Evolutionary conservation across 2,113 vertebrate species (phyloP).

Genomic region (Spilogale gracilis): DNA sequence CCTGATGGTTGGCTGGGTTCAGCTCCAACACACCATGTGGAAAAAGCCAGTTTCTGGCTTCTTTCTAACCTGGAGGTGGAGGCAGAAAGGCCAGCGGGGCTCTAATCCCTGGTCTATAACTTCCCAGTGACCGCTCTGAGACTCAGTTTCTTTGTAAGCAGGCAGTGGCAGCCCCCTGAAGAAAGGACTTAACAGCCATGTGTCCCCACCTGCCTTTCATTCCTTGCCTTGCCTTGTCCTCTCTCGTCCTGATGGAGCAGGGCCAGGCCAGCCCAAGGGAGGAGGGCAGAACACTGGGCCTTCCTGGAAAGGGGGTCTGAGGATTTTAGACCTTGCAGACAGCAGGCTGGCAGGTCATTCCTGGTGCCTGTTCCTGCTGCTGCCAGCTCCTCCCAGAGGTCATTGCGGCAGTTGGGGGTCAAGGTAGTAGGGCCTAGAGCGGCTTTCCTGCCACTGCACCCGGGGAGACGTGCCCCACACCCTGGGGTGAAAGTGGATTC

Average conservation of each 20-base stretch:
- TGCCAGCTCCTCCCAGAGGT: background rate
- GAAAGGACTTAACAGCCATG: background rate
- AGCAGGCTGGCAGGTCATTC: background rate
- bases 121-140: conserved; percentile 17
- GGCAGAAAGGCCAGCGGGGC: background rate
- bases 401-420: background rate
- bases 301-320: background rate
- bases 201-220: background rate
- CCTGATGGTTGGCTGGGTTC: background rate
- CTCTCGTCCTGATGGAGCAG: background rate
- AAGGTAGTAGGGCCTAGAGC: background rate
- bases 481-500: background rate
- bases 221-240: background rate
- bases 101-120: background rate
- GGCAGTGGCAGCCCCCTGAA: background rate
- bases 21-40: background rate
- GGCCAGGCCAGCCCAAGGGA: background rate
- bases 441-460: background rate
- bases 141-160: background rate
- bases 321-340: background rate
- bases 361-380: background rate
- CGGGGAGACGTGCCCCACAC: background rate
- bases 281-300: background rate
- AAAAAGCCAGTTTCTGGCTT: background rate
- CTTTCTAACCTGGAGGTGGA: background rate